These are phyloP conservation scores for Eulemur coronatus DNA, from an alignment of 2,797 vertebrate species.

Conservation along the genomic window DNA sequence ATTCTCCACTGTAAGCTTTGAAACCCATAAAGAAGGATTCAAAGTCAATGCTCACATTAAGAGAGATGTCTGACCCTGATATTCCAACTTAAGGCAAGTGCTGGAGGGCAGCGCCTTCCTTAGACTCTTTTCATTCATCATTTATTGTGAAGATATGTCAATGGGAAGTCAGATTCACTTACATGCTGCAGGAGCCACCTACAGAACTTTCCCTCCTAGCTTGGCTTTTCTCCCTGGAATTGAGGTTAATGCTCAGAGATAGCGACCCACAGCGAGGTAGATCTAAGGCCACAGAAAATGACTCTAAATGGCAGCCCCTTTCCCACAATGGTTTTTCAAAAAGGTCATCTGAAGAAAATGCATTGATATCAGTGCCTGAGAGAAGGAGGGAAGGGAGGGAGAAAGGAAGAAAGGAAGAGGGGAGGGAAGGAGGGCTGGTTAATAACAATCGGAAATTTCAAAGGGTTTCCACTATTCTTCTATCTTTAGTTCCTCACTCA, in stretches of 20 bases:
- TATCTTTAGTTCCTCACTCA: not conserved
- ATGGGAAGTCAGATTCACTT: constrained; percentile 56
- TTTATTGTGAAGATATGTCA: constrained; percentile 3
- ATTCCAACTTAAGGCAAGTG: constrained; percentile 17
- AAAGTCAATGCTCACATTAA: not conserved
- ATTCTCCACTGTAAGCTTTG: not conserved
- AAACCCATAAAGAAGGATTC: not conserved
- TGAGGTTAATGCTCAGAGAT: constrained; percentile 72
- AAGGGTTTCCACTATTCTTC: not conserved
- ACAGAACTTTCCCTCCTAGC: not conserved
- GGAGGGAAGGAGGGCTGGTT: not conserved
- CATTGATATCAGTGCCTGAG: not conserved
- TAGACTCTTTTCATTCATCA: not conserved
- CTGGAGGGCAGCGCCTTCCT: not conserved
- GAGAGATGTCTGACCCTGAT: not conserved
- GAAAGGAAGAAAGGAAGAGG: not conserved
- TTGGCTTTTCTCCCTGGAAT: constrained; percentile 1
- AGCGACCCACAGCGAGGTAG: constrained; percentile 51
- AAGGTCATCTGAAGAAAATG: constrained; percentile 37
- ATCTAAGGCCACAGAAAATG: constrained; percentile 64
- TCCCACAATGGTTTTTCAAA: constrained; percentile 43
- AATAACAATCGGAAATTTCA: not conserved
- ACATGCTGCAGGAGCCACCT: accelerated
- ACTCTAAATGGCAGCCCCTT: constrained; percentile 51
- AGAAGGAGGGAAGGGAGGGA: not conserved